These are phyloP conservation scores for Nomada flava DNA, from an alignment of 2,888 invertebrate species.

Conservation along the genomic window DNA sequence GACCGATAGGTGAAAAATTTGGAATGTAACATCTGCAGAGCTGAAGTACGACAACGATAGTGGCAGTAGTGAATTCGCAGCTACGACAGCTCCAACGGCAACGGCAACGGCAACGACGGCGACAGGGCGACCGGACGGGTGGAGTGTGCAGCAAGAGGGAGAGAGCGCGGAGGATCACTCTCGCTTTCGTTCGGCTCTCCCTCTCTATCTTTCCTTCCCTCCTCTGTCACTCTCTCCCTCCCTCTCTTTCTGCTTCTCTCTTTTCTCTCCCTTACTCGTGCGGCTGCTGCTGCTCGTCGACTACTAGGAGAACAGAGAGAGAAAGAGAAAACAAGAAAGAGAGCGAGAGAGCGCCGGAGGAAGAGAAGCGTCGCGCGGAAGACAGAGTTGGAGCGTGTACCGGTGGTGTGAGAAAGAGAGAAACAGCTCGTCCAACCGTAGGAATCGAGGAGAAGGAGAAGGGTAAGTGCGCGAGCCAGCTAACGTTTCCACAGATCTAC, in stretches of 20 bases:
- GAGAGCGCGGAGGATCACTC: slow-evolving; percentile 74
- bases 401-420: slow-evolving; percentile 35
- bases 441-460: slow-evolving; percentile 51
- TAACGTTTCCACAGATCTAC: slow-evolving; percentile 52
- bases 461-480: slow-evolving; percentile 59
- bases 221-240: slow-evolving; percentile 57
- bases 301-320: slow-evolving; percentile 40
- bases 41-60: slow-evolving; percentile 45
- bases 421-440: slow-evolving; percentile 42
- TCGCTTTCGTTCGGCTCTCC: slow-evolving; percentile 78
- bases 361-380: slow-evolving; percentile 53
- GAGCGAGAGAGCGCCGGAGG: slow-evolving; percentile 51
- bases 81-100: slow-evolving; percentile 27
- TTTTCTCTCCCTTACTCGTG: slow-evolving; percentile 53
- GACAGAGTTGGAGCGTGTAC: slow-evolving; percentile 39
- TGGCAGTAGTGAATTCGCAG: slow-evolving; percentile 29
- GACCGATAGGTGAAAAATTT: slow-evolving; percentile 48
- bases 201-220: slow-evolving; percentile 58
- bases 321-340: slow-evolving; percentile 44
- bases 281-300: slow-evolving; percentile 41
- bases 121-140: slow-evolving; percentile 63
- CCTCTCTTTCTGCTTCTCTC: slow-evolving; percentile 54
- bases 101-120: slow-evolving; percentile 37
- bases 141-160: slow-evolving; percentile 57
- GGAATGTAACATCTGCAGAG: slow-evolving; percentile 51